Evolutionary conservation across 2,797 vertebrate genomes (phyloP), one percentile per base, ranked within the genome.

Genomic region (Enteromius argenteus): DNA sequence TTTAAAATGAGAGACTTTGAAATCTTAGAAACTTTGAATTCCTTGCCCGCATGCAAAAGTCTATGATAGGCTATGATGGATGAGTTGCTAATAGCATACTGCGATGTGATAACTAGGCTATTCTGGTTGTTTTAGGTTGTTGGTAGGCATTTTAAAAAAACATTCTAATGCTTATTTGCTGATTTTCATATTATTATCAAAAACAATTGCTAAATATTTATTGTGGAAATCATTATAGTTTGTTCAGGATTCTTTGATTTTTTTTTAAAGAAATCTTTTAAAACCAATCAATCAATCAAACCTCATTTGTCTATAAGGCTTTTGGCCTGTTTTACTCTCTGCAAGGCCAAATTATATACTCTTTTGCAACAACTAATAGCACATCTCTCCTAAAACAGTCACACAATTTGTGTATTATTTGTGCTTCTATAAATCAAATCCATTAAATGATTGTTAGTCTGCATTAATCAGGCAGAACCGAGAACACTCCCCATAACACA

Each of bases 1-100:
- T 80, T 86, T 85, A 78, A 85, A 85, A 73, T 23, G 27, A 72
- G 53, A 69, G 39, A 64, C 37, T 32, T 32, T 32, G 76, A 62
- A 77, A 64, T 53, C 37, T 62, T 73, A 66, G 78, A 76, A 62
- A 68, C 35, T 67, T 73, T 72, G 39, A 37, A 37, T 37, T 44
- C 56, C n/a, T 64, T 64, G 60, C 13, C 14, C 4, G 13, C 60
- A 32, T 30, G 13, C n/a, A 23, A 58, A 58, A 58, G 56, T 64
- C 60, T 32, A 32, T 32, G 32, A 32, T 32, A 27, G 0, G 60
- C 58, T 4, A 62, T 62, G 9, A 62, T 62, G 58, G 3, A 62
- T 30, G 58, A 15, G 14, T 6, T 27, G 2, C 13, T 1, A 62
- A 62, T 62, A 62, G 23, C 23, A 62, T 30, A 30, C n/a, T 58